phyloP scores from a whole-genome alignment of 2,888 invertebrate species.

The Tipula confusa region DNA sequence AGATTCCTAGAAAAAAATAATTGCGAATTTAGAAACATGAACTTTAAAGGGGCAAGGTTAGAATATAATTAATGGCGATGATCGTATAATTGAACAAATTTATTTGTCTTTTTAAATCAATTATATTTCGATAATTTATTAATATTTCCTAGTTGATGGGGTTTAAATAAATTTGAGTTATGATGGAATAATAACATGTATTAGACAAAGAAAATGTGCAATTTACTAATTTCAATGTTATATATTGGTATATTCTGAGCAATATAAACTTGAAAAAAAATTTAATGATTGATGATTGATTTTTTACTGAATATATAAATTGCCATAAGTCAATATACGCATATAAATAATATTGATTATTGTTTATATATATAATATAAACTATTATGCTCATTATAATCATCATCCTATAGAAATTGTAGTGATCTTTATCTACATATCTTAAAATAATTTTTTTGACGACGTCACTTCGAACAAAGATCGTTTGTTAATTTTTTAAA shows the following conservation, averaged over 20 bases:
- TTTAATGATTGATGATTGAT: neutral
- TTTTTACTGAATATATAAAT: neutral
- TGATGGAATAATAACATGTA: neutral
- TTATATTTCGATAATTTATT: neutral
- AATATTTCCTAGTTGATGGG: neutral
- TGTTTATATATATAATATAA: neutral
- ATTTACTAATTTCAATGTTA: neutral
- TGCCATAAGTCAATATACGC: neutral
- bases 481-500: neutral
- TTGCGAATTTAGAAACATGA: neutral
- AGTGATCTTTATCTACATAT: neutral
- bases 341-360: neutral
- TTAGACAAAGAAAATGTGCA: neutral
- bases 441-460: neutral
- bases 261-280: neutral
- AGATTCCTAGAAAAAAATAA: neutral
- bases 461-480: neutral
- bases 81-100: neutral
- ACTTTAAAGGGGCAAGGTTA: neutral
- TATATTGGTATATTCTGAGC: neutral
- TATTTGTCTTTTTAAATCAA: neutral
- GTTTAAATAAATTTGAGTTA: neutral
- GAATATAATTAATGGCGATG: neutral
- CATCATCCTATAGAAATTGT: neutral
- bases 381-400: neutral